phyloP scores from a whole-genome alignment of 2,113 vertebrate species.

The Pantherophis guttatus region DNA sequence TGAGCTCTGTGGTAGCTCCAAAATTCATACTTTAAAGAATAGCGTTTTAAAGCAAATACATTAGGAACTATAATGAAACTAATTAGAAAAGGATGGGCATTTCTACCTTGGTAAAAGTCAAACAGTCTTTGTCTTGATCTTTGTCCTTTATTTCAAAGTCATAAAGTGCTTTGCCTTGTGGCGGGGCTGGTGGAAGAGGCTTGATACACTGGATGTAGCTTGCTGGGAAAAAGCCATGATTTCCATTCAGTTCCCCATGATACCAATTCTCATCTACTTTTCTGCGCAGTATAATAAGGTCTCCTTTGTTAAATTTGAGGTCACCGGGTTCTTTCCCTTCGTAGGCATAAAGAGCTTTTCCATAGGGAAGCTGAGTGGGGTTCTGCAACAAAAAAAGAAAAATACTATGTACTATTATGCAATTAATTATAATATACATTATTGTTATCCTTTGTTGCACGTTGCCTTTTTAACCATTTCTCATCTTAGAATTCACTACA shows the following conservation, averaged over 20 bases:
- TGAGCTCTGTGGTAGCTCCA: neutral
- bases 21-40: neutral
- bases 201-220: slow-evolving; percentile 92
- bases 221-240: slow-evolving; percentile 92
- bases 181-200: slow-evolving; percentile 86
- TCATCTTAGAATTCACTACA: neutral
- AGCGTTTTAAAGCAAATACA: neutral
- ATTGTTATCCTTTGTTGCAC: neutral
- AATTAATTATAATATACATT: neutral
- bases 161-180: slow-evolving; percentile 96
- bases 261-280: slow-evolving; percentile 97
- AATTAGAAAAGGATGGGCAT: neutral
- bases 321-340: slow-evolving; percentile 95
- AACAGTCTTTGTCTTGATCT: slow-evolving; percentile 96
- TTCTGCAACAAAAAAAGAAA: slow-evolving; percentile 69
- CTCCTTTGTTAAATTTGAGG: slow-evolving; percentile 93
- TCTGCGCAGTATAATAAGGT: slow-evolving; percentile 90
- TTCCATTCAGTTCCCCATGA: slow-evolving; percentile 91
- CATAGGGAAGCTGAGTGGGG: slow-evolving; percentile 86
- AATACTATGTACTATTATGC: slow-evolving; percentile 17
- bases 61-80: neutral
- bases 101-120: slow-evolving; percentile 94
- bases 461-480: neutral
- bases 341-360: slow-evolving; percentile 92
- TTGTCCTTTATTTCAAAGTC: slow-evolving; percentile 98